These are phyloP conservation scores for Dallia pectoralis DNA, from an alignment of 2,797 vertebrate genomes.

Conservation along the genomic window DNA sequence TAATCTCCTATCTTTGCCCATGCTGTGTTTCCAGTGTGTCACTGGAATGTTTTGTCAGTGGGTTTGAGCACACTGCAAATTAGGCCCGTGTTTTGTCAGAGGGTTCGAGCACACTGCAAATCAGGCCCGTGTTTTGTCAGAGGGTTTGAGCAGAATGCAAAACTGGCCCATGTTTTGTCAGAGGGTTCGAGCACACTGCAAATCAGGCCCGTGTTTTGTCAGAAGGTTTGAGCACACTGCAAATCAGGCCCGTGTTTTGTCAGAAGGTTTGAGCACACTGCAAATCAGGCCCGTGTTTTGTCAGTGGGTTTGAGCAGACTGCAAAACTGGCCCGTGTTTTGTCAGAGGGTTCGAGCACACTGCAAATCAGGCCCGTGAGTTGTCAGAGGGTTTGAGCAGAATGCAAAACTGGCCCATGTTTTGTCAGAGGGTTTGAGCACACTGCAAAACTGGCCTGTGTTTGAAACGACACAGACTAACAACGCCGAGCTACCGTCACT, in stretches of 20 bases:
- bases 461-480: neutral
- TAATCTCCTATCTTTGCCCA: neutral
- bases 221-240: neutral
- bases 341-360: neutral
- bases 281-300: neutral
- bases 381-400: neutral
- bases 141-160: neutral
- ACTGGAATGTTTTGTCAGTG: neutral
- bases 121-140: neutral
- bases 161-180: neutral
- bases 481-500: neutral
- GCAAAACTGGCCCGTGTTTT: neutral
- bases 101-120: neutral
- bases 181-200: neutral
- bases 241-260: neutral
- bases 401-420: neutral
- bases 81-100: neutral
- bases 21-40: no score
- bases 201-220: neutral
- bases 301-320: neutral
- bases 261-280: neutral
- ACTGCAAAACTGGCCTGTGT: neutral
- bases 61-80: neutral
- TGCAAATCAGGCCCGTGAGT: neutral
- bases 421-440: neutral